Evolutionary conservation across 2,888 invertebrate genomes (phyloP), one percentile per base, ranked within the genome.

Genomic region (Tenthredo notha): DNA sequence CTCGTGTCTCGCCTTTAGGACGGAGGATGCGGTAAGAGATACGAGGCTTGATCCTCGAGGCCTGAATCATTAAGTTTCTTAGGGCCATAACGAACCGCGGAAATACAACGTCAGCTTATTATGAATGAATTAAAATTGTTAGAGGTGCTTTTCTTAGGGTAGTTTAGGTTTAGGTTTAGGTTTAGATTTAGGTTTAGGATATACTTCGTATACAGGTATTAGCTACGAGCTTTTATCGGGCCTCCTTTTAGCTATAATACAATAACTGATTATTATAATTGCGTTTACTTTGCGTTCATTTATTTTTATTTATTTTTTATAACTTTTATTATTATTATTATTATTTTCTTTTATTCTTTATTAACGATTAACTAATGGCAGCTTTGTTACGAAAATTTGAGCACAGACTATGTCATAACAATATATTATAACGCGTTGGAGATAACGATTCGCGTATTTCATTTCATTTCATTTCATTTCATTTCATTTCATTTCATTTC

Each of bases 371-470:
- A 89, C 86, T 91, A 91, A 88, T 90, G 92, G 91, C 92, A 92
- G 91, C 91, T 90, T 92, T 87, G 87, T 91, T 91, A 91, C 88
- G 89, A 91, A 87, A 89, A 91, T 86, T 91, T 91, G 91, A 91
- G 91, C 91, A 89, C 87, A 90, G 88, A 89, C 89, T 90, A 89
- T 87, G 58, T 84, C 58, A 47, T 67, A 83, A 67, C 82, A 83
- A 83, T 65, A 25, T 77, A 47, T 50, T 29, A 21, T 84, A 40
- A 84, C 83, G 47, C 83, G 43, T 43, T 70, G 47, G 65, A 6
- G 43, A 40, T 84, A 6, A 54, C 54, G 54, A 54, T 54, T 54
- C 54, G 54, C 54, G 54, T 54, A 54, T 83, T 83, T 40, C 37
- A 15, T 70, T 70, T 18, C 70, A 65, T 40, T 29, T 70, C 15